Evolutionary conservation across 2,888 invertebrate species (phyloP).

Genomic region (Ganaspis brasiliensis): DNA sequence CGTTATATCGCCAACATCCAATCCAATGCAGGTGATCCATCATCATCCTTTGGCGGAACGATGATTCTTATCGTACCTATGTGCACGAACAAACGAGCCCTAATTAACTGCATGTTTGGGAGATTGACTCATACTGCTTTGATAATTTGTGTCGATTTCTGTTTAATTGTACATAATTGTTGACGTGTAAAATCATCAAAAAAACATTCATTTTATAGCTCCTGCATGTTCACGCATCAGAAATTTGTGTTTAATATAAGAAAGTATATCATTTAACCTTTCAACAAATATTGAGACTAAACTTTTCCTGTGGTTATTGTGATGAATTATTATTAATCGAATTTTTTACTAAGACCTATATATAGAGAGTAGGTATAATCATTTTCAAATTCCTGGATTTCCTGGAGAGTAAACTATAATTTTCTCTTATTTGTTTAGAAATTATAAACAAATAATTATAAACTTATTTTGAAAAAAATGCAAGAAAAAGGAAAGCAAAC

Average conservation of each 20-base stretch:
- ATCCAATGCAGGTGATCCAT: constrained; percentile 76
- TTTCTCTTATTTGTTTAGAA: no score
- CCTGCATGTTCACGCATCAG: not conserved
- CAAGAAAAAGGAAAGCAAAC: no score
- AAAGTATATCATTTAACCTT: no score
- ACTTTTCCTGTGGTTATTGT: no score
- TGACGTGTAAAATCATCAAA: constrained; percentile 9
- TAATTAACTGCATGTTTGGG: constrained; percentile 59
- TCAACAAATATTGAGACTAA: not conserved
- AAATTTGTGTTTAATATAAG: no score
- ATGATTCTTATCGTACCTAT: constrained; percentile 49
- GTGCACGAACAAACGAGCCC: constrained; percentile 63
- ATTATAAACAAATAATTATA: no score
- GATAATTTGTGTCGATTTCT: constrained; percentile 28
- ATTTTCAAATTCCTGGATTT: no score
- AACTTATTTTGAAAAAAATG: no score
- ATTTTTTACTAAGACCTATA: no score
- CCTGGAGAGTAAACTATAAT: no score
- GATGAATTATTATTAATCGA: no score
- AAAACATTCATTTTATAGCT: not conserved
- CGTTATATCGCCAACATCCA: constrained; percentile 75
- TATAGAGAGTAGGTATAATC: no score
- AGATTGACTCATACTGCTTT: not conserved
- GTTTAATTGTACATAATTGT: constrained; percentile 21
- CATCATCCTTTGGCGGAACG: constrained; percentile 74